These are phyloP conservation scores for Cydia splendana DNA, from an alignment of 1,140 invertebrate genomes.

Conservation along the genomic window DNA sequence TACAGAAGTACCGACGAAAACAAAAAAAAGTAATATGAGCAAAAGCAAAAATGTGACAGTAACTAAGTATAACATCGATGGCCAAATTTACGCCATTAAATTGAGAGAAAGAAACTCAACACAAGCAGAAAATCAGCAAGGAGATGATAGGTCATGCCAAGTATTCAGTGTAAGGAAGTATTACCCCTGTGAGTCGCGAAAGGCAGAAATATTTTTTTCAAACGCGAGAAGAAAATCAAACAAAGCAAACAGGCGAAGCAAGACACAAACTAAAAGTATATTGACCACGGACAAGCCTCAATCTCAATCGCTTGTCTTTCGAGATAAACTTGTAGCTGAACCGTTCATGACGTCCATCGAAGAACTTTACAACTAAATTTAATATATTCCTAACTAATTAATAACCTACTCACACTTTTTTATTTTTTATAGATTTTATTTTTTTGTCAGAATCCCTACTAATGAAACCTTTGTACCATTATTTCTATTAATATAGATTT, in stretches of 20 bases:
- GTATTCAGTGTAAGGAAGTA: slow-evolving; percentile 58
- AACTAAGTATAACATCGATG: slow-evolving; percentile 57
- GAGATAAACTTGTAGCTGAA: slow-evolving; percentile 55
- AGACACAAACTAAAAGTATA: slow-evolving; percentile 38
- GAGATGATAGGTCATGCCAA: slow-evolving; percentile 48
- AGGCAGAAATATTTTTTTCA: slow-evolving; percentile 50
- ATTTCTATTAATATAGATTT: too few relatives aligned
- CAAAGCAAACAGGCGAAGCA: slow-evolving; percentile 47
- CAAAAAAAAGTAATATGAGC: slow-evolving; percentile 43
- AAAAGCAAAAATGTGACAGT: slow-evolving; percentile 45
- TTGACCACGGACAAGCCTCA: slow-evolving; percentile 36
- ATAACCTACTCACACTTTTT: background rate
- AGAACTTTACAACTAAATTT: slow-evolving; percentile 45
- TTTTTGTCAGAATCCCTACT: too few relatives aligned
- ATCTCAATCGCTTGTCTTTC: slow-evolving; percentile 39
- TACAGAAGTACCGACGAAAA: slow-evolving; percentile 40
- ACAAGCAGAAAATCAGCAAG: slow-evolving; percentile 39
- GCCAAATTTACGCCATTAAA: slow-evolving; percentile 59
- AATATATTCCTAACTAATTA: background rate
- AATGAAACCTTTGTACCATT: too few relatives aligned
- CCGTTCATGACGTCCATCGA: slow-evolving; percentile 64
- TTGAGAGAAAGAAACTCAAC: slow-evolving; percentile 53
- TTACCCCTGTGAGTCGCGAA: slow-evolving; percentile 52
- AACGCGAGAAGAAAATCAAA: slow-evolving; percentile 48
- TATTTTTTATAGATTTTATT: background rate